Percentiles rank a stretch among this genome's conserved stretches.
Evolutionary conservation across 2,888 invertebrate genomes (phyloP).

Genomic region (Lysandra coridon): DNA sequence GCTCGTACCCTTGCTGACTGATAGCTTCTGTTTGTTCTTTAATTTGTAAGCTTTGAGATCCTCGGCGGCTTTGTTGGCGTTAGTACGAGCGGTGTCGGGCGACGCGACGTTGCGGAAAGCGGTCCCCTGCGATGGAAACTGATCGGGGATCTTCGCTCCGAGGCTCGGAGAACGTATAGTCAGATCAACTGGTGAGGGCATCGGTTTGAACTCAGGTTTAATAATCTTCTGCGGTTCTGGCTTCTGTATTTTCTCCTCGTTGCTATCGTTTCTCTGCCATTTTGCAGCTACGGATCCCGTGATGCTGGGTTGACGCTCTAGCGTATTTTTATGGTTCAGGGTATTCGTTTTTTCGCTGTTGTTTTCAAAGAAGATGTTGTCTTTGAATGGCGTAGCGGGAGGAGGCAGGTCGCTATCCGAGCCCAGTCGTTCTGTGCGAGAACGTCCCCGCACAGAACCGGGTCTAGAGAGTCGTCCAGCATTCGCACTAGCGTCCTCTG

Average conservation of each 20-base stretch:
- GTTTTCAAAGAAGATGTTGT: constrained; percentile 58
- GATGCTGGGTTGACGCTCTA: constrained; percentile 55
- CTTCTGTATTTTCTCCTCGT: constrained; percentile 54
- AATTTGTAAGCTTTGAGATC: constrained; percentile 67
- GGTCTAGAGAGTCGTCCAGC: constrained; percentile 59
- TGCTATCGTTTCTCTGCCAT: constrained; percentile 58
- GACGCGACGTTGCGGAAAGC: constrained; percentile 74
- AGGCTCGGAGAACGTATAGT: constrained; percentile 73
- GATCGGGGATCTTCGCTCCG: constrained; percentile 66
- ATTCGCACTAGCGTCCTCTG: constrained; percentile 61
- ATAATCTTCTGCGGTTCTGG: constrained; percentile 71
- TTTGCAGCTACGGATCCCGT: constrained; percentile 48
- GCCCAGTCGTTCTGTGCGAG: constrained; percentile 52
- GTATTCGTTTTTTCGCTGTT: constrained; percentile 44
- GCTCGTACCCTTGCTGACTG: constrained; percentile 71
- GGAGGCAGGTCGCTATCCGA: constrained; percentile 60
- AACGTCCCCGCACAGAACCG: constrained; percentile 61
- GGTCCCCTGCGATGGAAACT: constrained; percentile 72
- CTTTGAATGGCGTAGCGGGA: constrained; percentile 64
- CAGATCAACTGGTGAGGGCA: constrained; percentile 64
- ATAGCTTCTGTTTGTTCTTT: constrained; percentile 66
- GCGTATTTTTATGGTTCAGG: constrained; percentile 39
- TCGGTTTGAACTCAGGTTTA: constrained; percentile 72
- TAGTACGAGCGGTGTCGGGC: constrained; percentile 54
- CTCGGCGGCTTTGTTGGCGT: constrained; percentile 53